phyloP scores from a whole-genome alignment of 1,140 invertebrate genomes.

The Apis florea region DNA sequence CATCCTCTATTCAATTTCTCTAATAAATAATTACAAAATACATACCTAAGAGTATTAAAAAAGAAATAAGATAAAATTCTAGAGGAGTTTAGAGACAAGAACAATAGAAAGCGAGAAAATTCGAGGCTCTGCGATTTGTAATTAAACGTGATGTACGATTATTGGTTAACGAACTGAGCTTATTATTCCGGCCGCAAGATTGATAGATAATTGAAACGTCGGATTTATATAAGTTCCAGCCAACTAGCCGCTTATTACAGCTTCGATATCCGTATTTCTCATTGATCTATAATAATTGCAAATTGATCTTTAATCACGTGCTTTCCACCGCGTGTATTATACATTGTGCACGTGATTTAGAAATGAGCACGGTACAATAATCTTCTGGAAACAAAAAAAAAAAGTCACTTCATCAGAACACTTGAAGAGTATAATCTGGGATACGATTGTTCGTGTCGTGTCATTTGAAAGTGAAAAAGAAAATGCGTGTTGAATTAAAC shows the following conservation, averaged over 20 bases:
- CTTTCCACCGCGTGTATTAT: neutral
- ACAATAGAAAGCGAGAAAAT: conserved; percentile 8
- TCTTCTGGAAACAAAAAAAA: neutral
- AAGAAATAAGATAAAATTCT: neutral
- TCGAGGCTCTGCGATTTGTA: neutral
- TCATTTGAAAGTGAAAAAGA: neutral
- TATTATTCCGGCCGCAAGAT: conserved; percentile 16
- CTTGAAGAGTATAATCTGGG: neutral
- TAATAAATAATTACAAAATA: too few relatives aligned
- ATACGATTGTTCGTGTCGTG: neutral
- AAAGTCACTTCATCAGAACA: neutral
- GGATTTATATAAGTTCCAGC: conserved; percentile 33
- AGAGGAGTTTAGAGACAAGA: too few relatives aligned
- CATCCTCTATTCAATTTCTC: too few relatives aligned
- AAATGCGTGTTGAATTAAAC: neutral
- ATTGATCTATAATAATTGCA: conserved; percentile 30
- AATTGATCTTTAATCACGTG: conserved; percentile 56
- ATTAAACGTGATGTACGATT: conserved; percentile 28
- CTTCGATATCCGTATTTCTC: conserved; percentile 8
- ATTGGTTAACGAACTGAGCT: conserved; percentile 9
- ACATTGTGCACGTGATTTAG: neutral
- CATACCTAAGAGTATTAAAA: too few relatives aligned
- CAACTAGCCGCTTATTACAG: neutral
- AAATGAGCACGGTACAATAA: neutral
- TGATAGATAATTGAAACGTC: conserved; percentile 18